phyloP scores from a whole-genome alignment of 1,140 invertebrate species.

The Achatina immaculata region DNA sequence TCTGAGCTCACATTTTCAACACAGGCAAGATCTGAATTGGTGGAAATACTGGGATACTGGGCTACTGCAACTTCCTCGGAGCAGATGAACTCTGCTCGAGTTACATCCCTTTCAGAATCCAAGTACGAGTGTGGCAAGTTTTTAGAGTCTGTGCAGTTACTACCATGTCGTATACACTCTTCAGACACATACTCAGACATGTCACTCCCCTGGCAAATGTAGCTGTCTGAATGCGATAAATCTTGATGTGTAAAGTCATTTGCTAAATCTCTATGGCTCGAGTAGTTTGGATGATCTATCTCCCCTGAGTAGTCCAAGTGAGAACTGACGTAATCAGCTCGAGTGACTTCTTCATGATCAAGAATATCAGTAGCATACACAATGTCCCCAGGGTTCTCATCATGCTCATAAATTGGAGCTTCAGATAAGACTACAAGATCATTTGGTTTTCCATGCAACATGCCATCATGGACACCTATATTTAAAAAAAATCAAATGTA shows the following conservation, averaged over 20 bases:
- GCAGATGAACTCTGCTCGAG: conserved; percentile 10
- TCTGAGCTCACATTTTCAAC: neutral
- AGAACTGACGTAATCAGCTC: conserved; percentile 15
- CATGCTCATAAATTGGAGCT: conserved; percentile 4
- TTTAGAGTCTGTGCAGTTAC: conserved; percentile 9
- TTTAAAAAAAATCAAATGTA: neutral
- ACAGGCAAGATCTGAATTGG: neutral
- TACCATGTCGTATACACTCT: neutral
- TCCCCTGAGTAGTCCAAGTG: conserved; percentile 27
- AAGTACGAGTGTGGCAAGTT: conserved; percentile 21
- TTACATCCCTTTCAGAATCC: conserved; percentile 2
- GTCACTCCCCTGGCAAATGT: neutral
- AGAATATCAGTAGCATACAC: conserved; percentile 28
- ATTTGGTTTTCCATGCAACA: conserved; percentile 5
- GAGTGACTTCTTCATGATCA: conserved; percentile 35
- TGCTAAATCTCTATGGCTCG: conserved; percentile 45
- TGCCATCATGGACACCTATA: conserved; percentile 23
- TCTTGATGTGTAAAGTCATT: conserved; percentile 5
- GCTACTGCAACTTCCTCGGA: conserved; percentile 18
- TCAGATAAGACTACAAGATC: conserved; percentile 31
- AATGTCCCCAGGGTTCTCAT: conserved; percentile 8
- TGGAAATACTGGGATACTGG: neutral
- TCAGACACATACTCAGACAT: conserved; percentile 5
- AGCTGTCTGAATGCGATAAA: neutral
- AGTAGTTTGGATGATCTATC: conserved; percentile 20